phyloP scores from a whole-genome alignment of 2,113 vertebrate species.

The Ciconia maguari region DNA sequence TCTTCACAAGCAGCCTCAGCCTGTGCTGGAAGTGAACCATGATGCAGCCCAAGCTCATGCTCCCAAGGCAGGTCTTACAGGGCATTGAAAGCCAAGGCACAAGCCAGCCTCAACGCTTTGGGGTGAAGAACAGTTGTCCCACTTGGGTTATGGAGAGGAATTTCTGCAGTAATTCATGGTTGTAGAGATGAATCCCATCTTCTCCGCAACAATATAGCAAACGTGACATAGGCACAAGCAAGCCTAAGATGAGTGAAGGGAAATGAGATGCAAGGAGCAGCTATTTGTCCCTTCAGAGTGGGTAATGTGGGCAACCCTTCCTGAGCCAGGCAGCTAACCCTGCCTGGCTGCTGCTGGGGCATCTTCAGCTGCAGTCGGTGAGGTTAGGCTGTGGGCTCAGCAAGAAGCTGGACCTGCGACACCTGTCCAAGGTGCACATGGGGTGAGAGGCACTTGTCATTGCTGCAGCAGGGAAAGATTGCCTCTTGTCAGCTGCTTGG shows the following conservation, averaged over 20 bases:
- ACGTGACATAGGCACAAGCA: fast-evolving
- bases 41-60: neutral
- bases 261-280: neutral
- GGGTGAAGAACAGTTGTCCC: neutral
- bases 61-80: neutral
- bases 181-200: fast-evolving
- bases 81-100: neutral
- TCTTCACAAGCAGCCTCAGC: neutral
- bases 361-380: neutral
- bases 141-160: neutral
- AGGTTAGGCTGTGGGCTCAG: neutral
- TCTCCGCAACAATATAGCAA: neutral
- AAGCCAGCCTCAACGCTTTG: neutral
- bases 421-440: fast-evolving
- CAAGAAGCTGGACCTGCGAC: fast-evolving
- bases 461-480: fast-evolving
- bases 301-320: neutral
- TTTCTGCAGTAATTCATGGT: neutral
- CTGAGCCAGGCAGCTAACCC: neutral
- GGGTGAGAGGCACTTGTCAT: neutral
- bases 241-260: neutral
- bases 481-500: neutral
- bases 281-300: neutral
- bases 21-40: neutral
- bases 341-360: neutral